phyloP scores from a whole-genome alignment of 2,888 invertebrate species.

The Drosophila cyrtoloma region DNA sequence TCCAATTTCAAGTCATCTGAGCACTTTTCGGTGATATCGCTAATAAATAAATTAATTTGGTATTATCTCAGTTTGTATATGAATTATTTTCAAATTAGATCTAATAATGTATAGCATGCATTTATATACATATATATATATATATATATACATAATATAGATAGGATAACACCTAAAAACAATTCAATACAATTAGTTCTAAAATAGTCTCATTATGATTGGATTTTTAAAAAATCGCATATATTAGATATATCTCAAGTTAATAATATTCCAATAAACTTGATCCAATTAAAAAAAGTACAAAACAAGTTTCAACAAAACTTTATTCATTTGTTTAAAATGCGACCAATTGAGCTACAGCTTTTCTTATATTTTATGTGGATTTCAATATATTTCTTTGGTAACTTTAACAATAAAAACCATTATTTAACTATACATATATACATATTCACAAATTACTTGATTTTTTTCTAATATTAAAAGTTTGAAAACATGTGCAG shows the following conservation, averaged over 20 bases:
- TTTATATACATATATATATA: neutral
- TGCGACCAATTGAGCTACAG: neutral
- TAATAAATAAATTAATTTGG: neutral
- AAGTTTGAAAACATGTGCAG: conserved; percentile 8
- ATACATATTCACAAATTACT: neutral
- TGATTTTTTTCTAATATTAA: neutral
- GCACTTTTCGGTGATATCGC: neutral
- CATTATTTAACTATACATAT: neutral
- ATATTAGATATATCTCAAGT: neutral
- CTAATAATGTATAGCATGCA: neutral
- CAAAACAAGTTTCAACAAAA: neutral
- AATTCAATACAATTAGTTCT: neutral
- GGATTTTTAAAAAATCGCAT: neutral
- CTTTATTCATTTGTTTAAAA: neutral
- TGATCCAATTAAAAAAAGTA: neutral
- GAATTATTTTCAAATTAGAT: neutral
- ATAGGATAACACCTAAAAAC: neutral
- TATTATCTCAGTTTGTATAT: neutral
- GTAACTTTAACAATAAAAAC: too few relatives aligned
- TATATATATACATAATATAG: neutral
- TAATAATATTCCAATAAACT: neutral
- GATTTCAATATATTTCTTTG: neutral
- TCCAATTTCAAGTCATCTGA: conserved; percentile 3
- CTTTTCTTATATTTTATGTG: neutral
- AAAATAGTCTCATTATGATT: neutral